Evolutionary conservation across 2,113 vertebrate species (phyloP), one percentile per base, ranked within the genome.

Genomic region (Elanus axillaris): DNA sequence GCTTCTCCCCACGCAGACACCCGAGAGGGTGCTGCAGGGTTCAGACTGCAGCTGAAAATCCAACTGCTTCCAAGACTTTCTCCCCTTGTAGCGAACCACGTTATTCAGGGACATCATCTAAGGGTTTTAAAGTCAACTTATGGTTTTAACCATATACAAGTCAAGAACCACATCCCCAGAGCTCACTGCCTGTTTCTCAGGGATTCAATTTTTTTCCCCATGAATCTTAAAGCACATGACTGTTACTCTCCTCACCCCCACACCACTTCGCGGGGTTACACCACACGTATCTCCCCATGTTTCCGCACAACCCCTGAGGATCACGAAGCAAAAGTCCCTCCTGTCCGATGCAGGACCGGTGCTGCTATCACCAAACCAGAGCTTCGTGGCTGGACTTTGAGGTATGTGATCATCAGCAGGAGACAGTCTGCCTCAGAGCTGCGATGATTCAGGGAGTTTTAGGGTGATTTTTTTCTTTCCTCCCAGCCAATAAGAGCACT

Each of bases 401-500:
- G 48, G 47, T 29, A 14, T 2, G 16, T 23, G 75, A 77, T 76
- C 92, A 62, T 66, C 52, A 40, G 48, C 86, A 92, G 53, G 36
- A 87, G 88, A 36, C 58, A 27, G 43, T 7, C 53, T 66, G 48
- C 75, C 42, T 68, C 82, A 85, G 69, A 89, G 62, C 80, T 86
- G 77, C 1, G 38, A 90, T 56, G 88, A 86, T 79, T 73, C 56
- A 36, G 59, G 55, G 40, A 47, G 14, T 5, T 66, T 81, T 23
- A 15, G 60, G 74, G 85, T 64, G 88, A 0, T 45, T 71, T 90
- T 75, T 55, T 67, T 13, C 36, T 20, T 29, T 12, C 29, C 29
- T 45, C 45, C 4, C 56, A 96, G 96, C 97, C 96, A 96, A 96
- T 97, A 80, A 91, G 85, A 93, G 77, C 69, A 32, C 7, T 19